Evolutionary conservation across 1,140 invertebrate genomes (phyloP).

Genomic region (Panagrolaimus sp.): DNA sequence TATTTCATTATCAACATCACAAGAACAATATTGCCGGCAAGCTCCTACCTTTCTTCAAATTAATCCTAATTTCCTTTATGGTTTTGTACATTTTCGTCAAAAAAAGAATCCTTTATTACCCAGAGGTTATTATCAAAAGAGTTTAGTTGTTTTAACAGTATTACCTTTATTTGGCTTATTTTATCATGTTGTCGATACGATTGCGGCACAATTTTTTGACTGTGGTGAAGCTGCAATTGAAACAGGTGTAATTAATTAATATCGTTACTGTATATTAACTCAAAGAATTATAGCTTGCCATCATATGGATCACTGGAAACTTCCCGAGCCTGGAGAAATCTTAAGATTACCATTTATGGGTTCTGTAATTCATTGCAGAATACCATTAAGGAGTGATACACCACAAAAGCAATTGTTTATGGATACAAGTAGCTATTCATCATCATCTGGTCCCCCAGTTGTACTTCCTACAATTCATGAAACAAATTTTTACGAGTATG

Average conservation of each 20-base stretch:
- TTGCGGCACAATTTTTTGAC: slow-evolving; percentile 92
- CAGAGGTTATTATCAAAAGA: slow-evolving; percentile 98
- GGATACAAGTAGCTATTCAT: slow-evolving; percentile 11
- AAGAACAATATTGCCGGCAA: not conserved
- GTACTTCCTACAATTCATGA: slow-evolving; percentile 63
- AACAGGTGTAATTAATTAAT: slow-evolving; percentile 61
- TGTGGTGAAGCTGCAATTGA: slow-evolving; percentile 76
- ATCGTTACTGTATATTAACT: not conserved
- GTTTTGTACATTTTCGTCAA: slow-evolving; percentile 96
- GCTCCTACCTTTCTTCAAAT: not conserved
- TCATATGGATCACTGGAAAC: slow-evolving; percentile 89
- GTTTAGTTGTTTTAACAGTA: slow-evolving; percentile 82
- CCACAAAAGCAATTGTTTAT: slow-evolving; percentile 25
- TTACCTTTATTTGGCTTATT: slow-evolving; percentile 90
- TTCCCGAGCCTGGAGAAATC: slow-evolving; percentile 72
- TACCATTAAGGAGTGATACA: slow-evolving; percentile 22
- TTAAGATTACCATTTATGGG: slow-evolving; percentile 78
- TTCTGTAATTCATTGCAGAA: slow-evolving; percentile 68
- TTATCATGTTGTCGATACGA: slow-evolving; percentile 73
- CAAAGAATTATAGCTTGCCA: slow-evolving; percentile 68
- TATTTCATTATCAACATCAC: not conserved
- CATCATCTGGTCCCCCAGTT: slow-evolving; percentile 20
- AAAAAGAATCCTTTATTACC: slow-evolving; percentile 85
- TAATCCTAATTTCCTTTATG: slow-evolving; percentile 64
- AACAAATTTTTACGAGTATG: slow-evolving; percentile 70